These are phyloP conservation scores for Ophraella communa DNA, from an alignment of 2,888 invertebrate species.

Conservation along the genomic window DNA sequence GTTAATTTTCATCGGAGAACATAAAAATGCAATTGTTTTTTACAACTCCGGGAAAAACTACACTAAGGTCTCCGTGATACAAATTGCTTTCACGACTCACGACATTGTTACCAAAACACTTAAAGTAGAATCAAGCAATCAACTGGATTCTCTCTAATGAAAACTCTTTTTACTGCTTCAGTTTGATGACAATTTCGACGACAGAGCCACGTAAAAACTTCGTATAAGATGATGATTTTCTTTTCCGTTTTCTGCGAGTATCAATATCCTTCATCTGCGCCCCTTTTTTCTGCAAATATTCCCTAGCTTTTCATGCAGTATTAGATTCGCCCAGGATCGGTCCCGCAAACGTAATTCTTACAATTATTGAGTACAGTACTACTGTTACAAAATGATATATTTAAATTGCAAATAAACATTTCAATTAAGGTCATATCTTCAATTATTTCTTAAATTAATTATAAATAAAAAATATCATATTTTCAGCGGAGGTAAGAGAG, in stretches of 20 bases:
- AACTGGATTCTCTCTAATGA: slow-evolving; percentile 5
- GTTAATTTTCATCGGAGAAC: neutral
- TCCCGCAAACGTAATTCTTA: too few relatives aligned
- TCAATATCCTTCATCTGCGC: slow-evolving; percentile 41
- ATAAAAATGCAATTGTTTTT: slow-evolving; percentile 5
- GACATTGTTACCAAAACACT: slow-evolving; percentile 14
- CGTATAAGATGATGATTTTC: neutral
- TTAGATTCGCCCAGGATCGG: neutral
- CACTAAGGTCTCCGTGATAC: neutral
- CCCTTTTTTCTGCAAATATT: slow-evolving; percentile 15
- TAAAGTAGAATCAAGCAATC: slow-evolving; percentile 7
- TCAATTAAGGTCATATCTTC: too few relatives aligned
- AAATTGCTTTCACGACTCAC: slow-evolving; percentile 11
- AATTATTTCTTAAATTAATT: too few relatives aligned
- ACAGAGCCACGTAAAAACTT: neutral
- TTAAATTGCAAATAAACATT: neutral
- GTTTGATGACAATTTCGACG: slow-evolving; percentile 15
- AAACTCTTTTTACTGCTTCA: slow-evolving; percentile 20
- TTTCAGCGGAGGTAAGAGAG: too few relatives aligned
- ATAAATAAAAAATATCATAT: too few relatives aligned
- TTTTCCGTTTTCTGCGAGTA: slow-evolving; percentile 32
- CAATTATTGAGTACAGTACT: neutral
- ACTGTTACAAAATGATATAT: neutral
- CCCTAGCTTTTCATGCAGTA: slow-evolving; percentile 4
- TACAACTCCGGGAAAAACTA: neutral